These are phyloP conservation scores for Karalla daura DNA, from an alignment of 2,797 vertebrate genomes.

Conservation along the genomic window DNA sequence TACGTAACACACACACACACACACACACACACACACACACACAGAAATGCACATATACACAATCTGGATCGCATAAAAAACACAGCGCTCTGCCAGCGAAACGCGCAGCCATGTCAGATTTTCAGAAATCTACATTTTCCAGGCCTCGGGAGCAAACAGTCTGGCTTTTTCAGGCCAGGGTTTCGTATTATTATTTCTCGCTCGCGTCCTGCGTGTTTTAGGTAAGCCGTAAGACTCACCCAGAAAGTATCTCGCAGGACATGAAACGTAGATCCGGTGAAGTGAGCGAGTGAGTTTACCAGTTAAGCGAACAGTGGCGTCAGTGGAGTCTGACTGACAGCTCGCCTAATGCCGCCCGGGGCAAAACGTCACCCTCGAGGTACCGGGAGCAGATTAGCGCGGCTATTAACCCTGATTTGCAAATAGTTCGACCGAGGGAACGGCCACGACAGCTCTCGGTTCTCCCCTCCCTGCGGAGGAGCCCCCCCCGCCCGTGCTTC, in stretches of 20 bases:
- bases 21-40: neutral
- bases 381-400: neutral
- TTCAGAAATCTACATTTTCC: conserved; percentile 45
- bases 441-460: neutral
- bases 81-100: conserved; percentile 1
- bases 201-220: neutral
- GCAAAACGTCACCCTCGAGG: neutral
- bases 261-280: too few species aligned
- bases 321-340: conserved; percentile 8
- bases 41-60: neutral
- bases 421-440: conserved; percentile 10
- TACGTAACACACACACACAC: conserved; percentile 50
- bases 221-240: neutral
- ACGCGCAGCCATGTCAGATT: conserved; percentile 31
- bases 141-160: conserved; percentile 4
- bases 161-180: conserved; percentile 12
- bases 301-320: too few species aligned
- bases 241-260: neutral
- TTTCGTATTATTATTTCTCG: neutral
- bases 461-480: too few species aligned
- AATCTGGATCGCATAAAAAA: conserved; percentile 35
- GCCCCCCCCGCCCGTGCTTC: too few species aligned
- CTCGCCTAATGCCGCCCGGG: conserved; percentile 3
- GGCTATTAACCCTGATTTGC: conserved; percentile 15
- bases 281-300: too few species aligned